phyloP scores from a whole-genome alignment of 2,888 invertebrate species.

The Papilio demoleus region DNA sequence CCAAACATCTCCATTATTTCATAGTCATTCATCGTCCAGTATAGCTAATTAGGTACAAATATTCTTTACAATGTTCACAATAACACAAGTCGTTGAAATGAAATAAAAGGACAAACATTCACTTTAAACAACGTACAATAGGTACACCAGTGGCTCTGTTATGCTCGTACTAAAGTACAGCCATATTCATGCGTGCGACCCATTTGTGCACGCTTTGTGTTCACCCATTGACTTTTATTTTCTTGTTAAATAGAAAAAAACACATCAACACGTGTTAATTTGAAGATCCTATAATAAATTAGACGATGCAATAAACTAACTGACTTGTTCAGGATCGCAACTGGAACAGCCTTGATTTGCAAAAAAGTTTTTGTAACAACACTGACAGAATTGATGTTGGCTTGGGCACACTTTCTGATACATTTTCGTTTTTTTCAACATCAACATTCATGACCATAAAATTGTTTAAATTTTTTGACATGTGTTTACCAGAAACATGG shows the following conservation, averaged over 20 bases:
- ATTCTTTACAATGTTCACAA: background rate
- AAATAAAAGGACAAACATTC: constrained; percentile 2
- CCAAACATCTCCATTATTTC: no score
- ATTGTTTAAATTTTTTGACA: no score
- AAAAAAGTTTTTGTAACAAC: background rate
- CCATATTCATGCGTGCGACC: constrained; percentile 19
- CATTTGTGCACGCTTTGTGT: constrained; percentile 11
- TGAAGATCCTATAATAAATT: background rate
- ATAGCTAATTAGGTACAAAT: background rate
- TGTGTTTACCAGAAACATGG: no score
- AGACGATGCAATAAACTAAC: background rate
- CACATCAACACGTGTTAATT: background rate
- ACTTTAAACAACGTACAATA: constrained; percentile 9
- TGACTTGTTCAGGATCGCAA: background rate
- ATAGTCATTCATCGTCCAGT: no score
- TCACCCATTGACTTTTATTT: constrained; percentile 15
- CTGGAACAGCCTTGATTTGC: no score
- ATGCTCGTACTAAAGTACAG: background rate
- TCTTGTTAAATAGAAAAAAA: background rate
- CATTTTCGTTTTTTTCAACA: no score
- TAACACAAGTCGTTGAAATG: background rate
- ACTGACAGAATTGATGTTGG: no score
- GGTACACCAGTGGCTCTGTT: background rate
- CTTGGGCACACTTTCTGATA: no score
- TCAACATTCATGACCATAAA: no score